Conservation (phyloP, 2,113 vertebrate genomes). For the Ahaetulla prasina region DNA sequence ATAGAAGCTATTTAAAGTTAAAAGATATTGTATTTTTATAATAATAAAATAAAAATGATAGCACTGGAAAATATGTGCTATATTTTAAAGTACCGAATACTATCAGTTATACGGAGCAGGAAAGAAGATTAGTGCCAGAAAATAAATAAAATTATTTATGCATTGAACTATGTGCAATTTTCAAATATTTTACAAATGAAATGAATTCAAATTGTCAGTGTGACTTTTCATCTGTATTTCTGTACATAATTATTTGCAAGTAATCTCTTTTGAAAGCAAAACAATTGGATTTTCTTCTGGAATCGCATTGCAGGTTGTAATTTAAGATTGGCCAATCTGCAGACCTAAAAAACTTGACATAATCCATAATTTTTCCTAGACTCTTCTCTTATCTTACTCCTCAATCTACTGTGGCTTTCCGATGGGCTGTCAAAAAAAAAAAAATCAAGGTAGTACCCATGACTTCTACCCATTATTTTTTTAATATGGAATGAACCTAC, state of each 20-base stretch:
- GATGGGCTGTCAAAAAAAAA: not conserved
- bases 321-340: not conserved
- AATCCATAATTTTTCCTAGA: not conserved
- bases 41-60: not conserved
- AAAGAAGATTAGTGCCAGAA: not conserved
- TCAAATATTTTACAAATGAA: not conserved
- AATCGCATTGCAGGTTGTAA: not conserved
- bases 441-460: not conserved
- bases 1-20: not conserved
- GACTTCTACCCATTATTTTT: not conserved
- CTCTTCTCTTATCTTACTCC: not conserved
- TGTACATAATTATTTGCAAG: not conserved
- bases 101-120: not conserved
- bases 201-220: not conserved
- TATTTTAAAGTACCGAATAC: not conserved
- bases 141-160: not conserved
- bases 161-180: too few relatives aligned
- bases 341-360: not conserved
- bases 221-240: not conserved
- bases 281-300: not conserved
- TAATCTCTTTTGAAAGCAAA: not conserved
- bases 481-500: not conserved
- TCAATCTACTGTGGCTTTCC: not conserved
- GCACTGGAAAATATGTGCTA: too few relatives aligned
- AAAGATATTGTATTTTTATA: not conserved